Conservation (phyloP, 37 sponge, comb jelly and placozoan species). For the Aplysina aerophoba region DNA sequence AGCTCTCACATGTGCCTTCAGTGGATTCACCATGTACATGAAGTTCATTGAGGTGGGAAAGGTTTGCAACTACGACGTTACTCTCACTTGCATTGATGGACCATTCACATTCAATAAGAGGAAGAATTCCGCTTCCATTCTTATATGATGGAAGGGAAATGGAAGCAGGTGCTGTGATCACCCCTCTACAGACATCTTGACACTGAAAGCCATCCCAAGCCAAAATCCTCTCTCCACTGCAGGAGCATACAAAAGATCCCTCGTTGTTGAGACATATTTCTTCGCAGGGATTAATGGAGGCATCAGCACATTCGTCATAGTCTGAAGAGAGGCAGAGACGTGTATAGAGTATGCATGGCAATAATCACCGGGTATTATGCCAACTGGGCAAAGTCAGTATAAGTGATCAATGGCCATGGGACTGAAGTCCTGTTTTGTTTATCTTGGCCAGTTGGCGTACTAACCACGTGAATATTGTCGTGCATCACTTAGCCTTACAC, state of each 20-base stretch:
- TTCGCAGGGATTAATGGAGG: neutral
- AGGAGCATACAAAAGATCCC: neutral
- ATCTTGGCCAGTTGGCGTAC: no score
- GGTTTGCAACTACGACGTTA: neutral
- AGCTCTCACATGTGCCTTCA: constrained; percentile 1
- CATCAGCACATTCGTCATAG: neutral
- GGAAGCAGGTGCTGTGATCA: neutral
- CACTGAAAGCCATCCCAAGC: neutral
- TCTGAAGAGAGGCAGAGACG: neutral
- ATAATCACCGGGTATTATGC: neutral
- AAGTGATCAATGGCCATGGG: no score
- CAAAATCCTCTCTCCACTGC: neutral
- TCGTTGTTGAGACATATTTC: constrained; percentile 2
- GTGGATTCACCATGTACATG: no score
- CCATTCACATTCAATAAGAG: constrained; percentile 16
- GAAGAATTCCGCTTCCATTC: neutral
- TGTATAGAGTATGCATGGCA: neutral
- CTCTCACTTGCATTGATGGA: neutral
- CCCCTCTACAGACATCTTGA: neutral
- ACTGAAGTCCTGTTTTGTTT: no score
- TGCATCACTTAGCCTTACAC: no score
- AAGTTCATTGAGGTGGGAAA: neutral
- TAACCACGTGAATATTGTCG: no score
- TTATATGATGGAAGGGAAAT: neutral
- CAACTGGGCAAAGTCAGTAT: neutral